phyloP scores from a whole-genome alignment of 1,140 invertebrate genomes.

The Temnothorax nylanderi region DNA sequence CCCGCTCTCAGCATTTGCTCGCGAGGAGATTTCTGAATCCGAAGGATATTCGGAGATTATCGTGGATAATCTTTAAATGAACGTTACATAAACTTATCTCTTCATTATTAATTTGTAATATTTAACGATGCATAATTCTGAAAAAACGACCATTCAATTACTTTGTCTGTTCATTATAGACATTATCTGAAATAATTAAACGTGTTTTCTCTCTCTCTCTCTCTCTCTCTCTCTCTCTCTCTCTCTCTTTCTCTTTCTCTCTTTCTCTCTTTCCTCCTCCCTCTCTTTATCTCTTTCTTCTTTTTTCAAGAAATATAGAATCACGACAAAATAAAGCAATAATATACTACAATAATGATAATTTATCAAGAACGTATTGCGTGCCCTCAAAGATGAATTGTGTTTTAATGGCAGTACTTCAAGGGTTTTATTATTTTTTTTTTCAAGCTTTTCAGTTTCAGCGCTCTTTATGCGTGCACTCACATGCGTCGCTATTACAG shows the following conservation, averaged over 20 bases:
- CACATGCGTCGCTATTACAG: conserved; percentile 8
- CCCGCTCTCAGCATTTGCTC: not conserved
- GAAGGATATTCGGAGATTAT: not conserved
- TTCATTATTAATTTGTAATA: not conserved
- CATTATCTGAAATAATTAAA: not conserved
- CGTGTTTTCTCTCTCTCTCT: not conserved
- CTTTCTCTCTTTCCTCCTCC: not conserved
- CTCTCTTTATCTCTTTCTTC: not conserved
- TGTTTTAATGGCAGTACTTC: not conserved
- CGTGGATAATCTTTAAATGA: not conserved
- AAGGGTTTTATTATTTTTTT: not conserved
- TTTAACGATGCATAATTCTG: not conserved
- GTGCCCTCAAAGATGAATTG: not conserved
- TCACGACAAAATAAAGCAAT: not conserved
- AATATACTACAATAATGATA: not conserved
- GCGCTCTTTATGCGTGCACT: not conserved
- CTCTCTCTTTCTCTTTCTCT: too few relatives aligned
- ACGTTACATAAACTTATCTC: not conserved
- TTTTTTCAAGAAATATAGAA: not conserved
- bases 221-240: too few relatives aligned
- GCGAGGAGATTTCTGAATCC: not conserved
- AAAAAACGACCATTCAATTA: not conserved
- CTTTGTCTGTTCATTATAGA: not conserved
- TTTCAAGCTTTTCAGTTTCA: conserved; percentile 10
- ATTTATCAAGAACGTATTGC: not conserved